Base-by-base conservation (phyloP, 2,113 vertebrate genomes). In the Petrocephalus zakoni region DNA sequence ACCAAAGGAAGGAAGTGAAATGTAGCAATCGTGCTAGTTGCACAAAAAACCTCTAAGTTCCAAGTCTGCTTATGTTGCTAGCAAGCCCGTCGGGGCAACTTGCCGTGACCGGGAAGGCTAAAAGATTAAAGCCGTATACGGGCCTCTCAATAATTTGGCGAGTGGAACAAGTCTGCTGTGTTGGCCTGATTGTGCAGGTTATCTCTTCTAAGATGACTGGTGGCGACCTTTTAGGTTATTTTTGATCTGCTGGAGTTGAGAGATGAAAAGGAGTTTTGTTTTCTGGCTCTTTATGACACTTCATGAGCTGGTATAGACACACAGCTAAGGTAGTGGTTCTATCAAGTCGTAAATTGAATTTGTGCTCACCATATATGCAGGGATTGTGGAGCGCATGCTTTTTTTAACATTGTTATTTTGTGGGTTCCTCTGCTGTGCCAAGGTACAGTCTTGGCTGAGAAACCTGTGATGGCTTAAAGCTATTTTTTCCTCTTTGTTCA, bases 371-470 rank as follows among this genome's bases (percentile, higher is more conserved):
- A 78, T 78, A 42, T 78, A 78, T 42, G 34, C 34, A 2, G 34
- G 34, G 34, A 78, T 29, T 7, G 72, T 34, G 37, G 72, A 42
- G 34, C 17, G 17, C 6, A 17, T 46, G 52, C 34, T 58, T 8
- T 87, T 87, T 87, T 34, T 25, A n/a, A 72, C 64, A 15, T 72
- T 72, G 72, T 37, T 17, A 68, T 78, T 78, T 78, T 78, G 72
- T 78, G 72, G 72, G 34, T 42, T 78, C 72, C 72, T 78, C n/a
- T 78, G 72, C 42, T 78, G 72, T 19, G 29, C 72, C 72, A 42
- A 78, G 72, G 34, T 78, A 42, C 72, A 42, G 17, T 78, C 72
- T 78, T 78, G 72, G 72, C 72, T 78, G 72, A 7, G 72, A 42
- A 42, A 78, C 72, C 34, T 78, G 72, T 42, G 17, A 78, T 42